Base-by-base conservation (phyloP, 2,888 invertebrate genomes). In the Ecdyonurus torrentis region DNA sequence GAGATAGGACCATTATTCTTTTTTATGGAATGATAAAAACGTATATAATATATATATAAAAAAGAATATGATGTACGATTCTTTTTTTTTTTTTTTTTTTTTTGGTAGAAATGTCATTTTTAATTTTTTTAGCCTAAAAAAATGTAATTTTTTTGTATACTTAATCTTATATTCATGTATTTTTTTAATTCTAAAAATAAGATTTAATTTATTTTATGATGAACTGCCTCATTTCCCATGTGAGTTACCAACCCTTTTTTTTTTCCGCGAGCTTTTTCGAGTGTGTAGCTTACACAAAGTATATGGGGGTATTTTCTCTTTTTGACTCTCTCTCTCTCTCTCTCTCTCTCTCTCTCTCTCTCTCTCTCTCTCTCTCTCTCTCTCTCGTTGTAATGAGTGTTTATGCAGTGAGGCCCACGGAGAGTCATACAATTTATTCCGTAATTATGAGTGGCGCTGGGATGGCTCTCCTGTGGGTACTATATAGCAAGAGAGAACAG, bases 401-500 rank as follows among this genome's bases (percentile, higher is more conserved):
- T 55, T 55, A 55, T 55, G 55, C 55, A 22, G 19, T n/a, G 25
- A 24, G 61, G 53, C 37, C 61, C 58, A 25, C 25, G 61, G 61
- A 53, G 61, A 52, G 52, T 53, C 61, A 58, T 61, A 53, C 61
- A 61, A 61, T 61, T 61, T 61, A 61, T 61, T 61, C 61, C 61
- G 55, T 61, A 52, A 61, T 61, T 61, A 61, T 61, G 61, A 61
- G 55, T 52, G 61, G 53, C 61, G 52, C 61, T 23, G 53, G 61
- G 55, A 55, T 55, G 20, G 55, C 55, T 20, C 55, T 55, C 55
- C n/a, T 55, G 55, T 55, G 55, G 55, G 19, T 20, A 37, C 7
- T 37, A n/a, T n/a, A n/a, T n/a, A 37, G 7, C 37, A 37, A 37
- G 15, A 37, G 37, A 37, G 37, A 37, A 37, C 37, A 15, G 5